Percentiles rank a stretch among this genome's conserved stretches.
These are phyloP conservation scores for Charadrius vociferus DNA, from an alignment of 2,113 vertebrate genomes.

Conservation along the genomic window DNA sequence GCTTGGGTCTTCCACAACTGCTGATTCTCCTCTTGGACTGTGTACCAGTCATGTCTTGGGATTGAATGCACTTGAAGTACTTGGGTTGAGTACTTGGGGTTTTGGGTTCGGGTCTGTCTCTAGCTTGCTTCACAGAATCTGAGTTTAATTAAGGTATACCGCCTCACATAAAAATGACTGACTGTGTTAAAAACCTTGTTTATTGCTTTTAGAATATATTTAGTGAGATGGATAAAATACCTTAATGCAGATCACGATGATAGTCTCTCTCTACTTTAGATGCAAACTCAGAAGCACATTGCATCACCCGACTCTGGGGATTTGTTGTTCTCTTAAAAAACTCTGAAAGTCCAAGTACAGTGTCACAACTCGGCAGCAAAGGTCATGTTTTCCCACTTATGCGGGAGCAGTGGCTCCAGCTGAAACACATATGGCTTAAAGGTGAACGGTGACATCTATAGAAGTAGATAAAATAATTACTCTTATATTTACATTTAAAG, in stretches of 20 bases:
- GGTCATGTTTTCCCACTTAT: background rate
- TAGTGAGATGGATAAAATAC: background rate
- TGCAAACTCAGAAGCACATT: background rate
- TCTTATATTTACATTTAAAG: background rate
- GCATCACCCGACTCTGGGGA: background rate
- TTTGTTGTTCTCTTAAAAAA: background rate
- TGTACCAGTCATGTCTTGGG: too few relatives aligned
- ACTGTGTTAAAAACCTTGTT: background rate
- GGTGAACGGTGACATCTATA: background rate
- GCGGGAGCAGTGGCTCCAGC: background rate
- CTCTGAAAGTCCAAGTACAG: background rate
- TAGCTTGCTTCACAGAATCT: background rate
- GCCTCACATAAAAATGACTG: background rate
- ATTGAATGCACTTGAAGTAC: background rate
- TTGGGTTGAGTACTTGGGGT: background rate
- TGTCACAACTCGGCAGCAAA: background rate
- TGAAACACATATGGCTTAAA: background rate
- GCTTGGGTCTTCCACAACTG: background rate
- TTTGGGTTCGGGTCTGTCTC: background rate
- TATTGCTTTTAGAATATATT: background rate
- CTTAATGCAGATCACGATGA: background rate
- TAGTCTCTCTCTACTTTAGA: background rate
- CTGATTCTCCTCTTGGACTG: background rate
- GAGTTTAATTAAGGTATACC: background rate
- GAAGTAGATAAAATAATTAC: background rate